Evolutionary conservation across 2,888 invertebrate genomes (phyloP).

Genomic region (Himalopsyche tibetana): DNA sequence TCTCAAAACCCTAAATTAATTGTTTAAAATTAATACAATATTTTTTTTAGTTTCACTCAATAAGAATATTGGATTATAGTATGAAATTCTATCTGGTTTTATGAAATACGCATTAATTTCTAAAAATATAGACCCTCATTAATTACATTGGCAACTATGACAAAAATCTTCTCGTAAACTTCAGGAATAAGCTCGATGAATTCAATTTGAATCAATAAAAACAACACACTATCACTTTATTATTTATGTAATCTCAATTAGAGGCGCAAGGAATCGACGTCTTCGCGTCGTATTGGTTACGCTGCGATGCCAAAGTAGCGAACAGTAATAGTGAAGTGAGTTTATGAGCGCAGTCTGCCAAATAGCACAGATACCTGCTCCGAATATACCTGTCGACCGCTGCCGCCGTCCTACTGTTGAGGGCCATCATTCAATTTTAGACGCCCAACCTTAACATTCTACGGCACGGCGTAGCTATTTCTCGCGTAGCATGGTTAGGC

Average conservation of each 20-base stretch:
- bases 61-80: too few species aligned
- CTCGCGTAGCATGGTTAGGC: background rate
- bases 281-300: background rate
- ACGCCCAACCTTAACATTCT: conserved; percentile 13
- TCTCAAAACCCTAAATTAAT: too few species aligned
- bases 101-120: too few species aligned
- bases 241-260: conserved; percentile 8
- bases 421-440: background rate
- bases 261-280: background rate
- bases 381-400: conserved; percentile 52
- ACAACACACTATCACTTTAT: background rate
- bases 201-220: too few species aligned
- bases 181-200: too few species aligned
- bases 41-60: too few species aligned
- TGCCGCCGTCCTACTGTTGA: conserved; percentile 6
- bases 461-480: background rate
- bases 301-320: background rate
- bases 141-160: too few species aligned
- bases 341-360: conserved; percentile 44
- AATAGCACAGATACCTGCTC: conserved; percentile 53
- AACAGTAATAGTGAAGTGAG: background rate
- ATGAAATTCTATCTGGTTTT: too few species aligned
- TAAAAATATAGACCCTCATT: too few species aligned
- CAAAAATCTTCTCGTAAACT: too few species aligned
- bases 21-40: too few species aligned